phyloP scores from a whole-genome alignment of 1,140 invertebrate species.

The Drosophila pectinifera region DNA sequence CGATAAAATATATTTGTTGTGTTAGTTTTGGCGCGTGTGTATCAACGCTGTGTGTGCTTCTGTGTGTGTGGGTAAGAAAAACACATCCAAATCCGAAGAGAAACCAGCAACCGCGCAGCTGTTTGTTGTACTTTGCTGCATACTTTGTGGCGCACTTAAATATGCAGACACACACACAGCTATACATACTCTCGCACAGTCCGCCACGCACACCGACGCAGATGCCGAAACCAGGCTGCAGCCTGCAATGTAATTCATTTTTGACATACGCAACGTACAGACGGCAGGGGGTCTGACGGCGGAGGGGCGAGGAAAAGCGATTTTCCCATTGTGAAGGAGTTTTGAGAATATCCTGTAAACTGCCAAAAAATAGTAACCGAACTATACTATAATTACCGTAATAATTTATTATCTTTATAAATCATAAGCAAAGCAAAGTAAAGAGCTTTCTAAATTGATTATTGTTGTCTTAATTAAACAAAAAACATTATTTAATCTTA shows the following conservation, averaged over 20 bases:
- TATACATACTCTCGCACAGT: conserved; percentile 13
- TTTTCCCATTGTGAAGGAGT: conserved; percentile 8
- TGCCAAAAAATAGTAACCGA: too few relatives aligned
- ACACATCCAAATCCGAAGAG: conserved; percentile 58
- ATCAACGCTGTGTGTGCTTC: neutral
- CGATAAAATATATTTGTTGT: conserved; percentile 1
- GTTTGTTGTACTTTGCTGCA: conserved; percentile 78
- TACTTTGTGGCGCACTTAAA: conserved; percentile 75
- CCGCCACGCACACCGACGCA: conserved; percentile 28
- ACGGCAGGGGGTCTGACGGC: neutral
- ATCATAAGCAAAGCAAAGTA: too few relatives aligned
- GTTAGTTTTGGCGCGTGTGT: neutral
- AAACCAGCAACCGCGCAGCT: conserved; percentile 53
- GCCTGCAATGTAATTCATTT: conserved; percentile 75
- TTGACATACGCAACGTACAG: conserved; percentile 54
- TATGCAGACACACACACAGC: conserved; percentile 65
- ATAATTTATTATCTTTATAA: too few relatives aligned
- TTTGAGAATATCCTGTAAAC: neutral
- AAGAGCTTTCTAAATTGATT: too few relatives aligned
- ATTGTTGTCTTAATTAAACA: too few relatives aligned
- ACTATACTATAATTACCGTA: too few relatives aligned
- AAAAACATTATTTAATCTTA: too few relatives aligned
- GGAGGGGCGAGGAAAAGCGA: conserved; percentile 3
- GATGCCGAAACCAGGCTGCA: conserved; percentile 40
- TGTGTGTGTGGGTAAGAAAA: conserved; percentile 29